Evolutionary conservation across 64 coral and sea anemone species (phyloP).

Genomic region (Actinia equina): DNA sequence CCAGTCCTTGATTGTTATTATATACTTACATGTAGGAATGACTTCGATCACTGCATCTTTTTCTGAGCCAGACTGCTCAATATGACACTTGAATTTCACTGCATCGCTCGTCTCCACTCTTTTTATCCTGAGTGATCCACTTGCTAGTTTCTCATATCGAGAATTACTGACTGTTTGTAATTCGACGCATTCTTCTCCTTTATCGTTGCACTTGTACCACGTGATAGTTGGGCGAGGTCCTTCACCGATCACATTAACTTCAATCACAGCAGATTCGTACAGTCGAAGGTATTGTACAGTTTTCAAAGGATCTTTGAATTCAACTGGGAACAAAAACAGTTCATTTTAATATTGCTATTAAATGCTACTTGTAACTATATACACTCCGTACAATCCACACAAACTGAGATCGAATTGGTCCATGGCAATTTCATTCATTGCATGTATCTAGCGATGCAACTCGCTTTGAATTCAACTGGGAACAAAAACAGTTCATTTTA

Average conservation of each 20-base stretch:
- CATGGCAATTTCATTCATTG: too few species aligned
- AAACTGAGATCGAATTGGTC: too few species aligned
- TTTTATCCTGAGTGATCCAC: slow-evolving; percentile 6
- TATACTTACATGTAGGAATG: slow-evolving; percentile 10
- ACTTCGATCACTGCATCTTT: neutral
- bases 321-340: neutral
- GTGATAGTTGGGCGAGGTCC: slow-evolving; percentile 5
- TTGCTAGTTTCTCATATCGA: neutral
- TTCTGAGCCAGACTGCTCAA: neutral
- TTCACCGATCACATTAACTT: neutral
- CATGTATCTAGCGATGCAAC: too few species aligned
- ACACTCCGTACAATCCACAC: too few species aligned
- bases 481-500: neutral
- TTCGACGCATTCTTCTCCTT: neutral
- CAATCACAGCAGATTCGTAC: neutral
- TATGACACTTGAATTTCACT: slow-evolving; percentile 18
- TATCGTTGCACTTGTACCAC: neutral
- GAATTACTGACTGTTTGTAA: neutral
- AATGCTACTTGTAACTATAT: too few species aligned
- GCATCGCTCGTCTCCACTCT: neutral
- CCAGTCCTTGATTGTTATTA: too few species aligned
- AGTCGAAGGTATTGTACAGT: neutral
- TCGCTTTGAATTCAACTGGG: neutral
- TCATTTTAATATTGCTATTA: too few species aligned
- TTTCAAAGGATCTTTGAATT: neutral